A percentile compares a stretch with the other conserved stretches of the same genome.
Conservation (phyloP, 2,113 vertebrate genomes). For the Grammatotria lemairii region DNA sequence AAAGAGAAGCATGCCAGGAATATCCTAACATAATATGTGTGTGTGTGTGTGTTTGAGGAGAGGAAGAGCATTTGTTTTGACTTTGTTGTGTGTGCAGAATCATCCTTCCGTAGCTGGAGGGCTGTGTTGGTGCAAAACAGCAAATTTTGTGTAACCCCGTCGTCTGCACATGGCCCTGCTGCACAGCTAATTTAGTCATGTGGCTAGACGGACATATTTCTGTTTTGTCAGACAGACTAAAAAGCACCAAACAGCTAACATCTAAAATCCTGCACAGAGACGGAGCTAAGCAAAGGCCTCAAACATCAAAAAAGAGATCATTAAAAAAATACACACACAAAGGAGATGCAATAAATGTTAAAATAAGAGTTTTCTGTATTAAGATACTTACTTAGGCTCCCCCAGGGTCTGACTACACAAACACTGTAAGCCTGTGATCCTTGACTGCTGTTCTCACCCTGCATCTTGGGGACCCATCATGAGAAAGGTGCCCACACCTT, state of each 20-base stretch:
- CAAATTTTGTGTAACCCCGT: background rate
- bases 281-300: background rate
- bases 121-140: conserved; percentile 32
- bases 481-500: conserved; percentile 97
- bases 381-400: background rate
- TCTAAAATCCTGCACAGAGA: background rate
- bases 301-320: background rate
- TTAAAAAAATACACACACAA: background rate
- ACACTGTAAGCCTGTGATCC: conserved; percentile 45
- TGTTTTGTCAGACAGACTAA: background rate
- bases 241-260: background rate
- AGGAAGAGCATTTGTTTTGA: background rate
- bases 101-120: background rate
- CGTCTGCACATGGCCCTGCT: background rate
- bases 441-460: conserved; percentile 80
- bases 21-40: background rate
- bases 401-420: background rate
- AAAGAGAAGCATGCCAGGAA: conserved; percentile 88
- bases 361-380: background rate
- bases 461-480: conserved; percentile 96
- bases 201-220: background rate
- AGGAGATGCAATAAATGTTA: background rate
- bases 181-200: conserved; percentile 9
- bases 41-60: background rate
- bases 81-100: background rate